phyloP scores from a whole-genome alignment of 2,797 vertebrate species.

The Eptatretus atami region DNA sequence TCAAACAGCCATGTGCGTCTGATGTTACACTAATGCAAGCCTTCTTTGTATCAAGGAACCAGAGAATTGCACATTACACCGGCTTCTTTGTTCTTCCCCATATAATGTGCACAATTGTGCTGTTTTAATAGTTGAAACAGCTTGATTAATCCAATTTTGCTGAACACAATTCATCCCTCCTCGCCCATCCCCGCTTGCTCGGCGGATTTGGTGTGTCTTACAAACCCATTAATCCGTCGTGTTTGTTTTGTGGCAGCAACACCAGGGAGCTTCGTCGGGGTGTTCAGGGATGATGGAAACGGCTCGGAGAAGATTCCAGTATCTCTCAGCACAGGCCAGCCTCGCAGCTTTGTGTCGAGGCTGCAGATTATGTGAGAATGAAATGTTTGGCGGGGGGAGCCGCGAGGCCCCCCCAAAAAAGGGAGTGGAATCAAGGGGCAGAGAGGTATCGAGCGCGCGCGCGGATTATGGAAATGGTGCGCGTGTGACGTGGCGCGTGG shows the following conservation, averaged over 20 bases:
- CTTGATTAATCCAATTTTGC: conserved; percentile 3
- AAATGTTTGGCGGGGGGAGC: no score
- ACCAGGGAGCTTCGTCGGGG: neutral
- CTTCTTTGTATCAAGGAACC: no score
- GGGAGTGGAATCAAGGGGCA: no score
- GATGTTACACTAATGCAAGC: no score
- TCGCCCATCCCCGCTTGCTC: neutral
- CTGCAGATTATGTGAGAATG: neutral
- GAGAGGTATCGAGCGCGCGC: no score
- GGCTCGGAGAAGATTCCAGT: neutral
- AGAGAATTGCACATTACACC: neutral
- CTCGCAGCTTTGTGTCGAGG: neutral
- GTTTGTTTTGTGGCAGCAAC: neutral
- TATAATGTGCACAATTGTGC: conserved; percentile 4
- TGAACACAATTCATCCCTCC: neutral
- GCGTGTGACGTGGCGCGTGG: conserved; percentile 89
- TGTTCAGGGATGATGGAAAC: no score
- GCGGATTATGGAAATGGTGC: conserved; percentile 15
- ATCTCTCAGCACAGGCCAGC: neutral
- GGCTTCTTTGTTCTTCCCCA: neutral
- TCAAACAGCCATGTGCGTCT: no score
- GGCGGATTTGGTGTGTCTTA: conserved; percentile 1
- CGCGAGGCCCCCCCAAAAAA: no score
- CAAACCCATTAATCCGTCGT: conserved; percentile 5
- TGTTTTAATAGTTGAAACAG: conserved; percentile 2